Base-by-base conservation (phyloP, 2,888 invertebrate genomes). In the Rutpela maculata region DNA sequence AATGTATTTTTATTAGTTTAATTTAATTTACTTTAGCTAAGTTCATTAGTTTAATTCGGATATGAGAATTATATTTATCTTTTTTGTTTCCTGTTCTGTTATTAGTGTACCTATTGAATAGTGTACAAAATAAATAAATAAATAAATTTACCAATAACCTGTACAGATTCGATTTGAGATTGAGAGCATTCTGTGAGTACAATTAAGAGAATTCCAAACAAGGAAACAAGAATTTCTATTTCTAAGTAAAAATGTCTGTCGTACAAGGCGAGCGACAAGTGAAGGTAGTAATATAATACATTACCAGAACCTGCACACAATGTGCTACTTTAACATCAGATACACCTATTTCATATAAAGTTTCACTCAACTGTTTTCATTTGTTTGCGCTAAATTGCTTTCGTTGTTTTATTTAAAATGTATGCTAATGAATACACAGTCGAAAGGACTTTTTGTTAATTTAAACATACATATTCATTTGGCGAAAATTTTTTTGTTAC, bases 231-330 rank as follows among this genome's bases (percentile, higher is more conserved):
- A n/a, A 50, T 50, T 59, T 59, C 59, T 59, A 55, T 26, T 55
- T 55, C 31, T 67, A 67, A 67, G 56, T 67, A 26, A 67, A 67
- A 67, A 67, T 67, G 19, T 22, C 38, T 67, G 56, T 66, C 15
- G 17, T 17, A 15, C 35, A 65, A 65, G 18, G 65, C 19, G 12
- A 19, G 15, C 12, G 19, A 12, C 66, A 50, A 66, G 66, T 55
- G 38, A 55, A 67, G 50, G 67, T 66, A 66, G 19, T 6, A 12
- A 50, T n/a, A 50, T 66, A 50, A 43, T 11, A 18, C 15, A 18
- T 12, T 17, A 22, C 17, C 17, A 55, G 15, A 55, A 43, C 18
- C 18, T 50, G n/a, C 22, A 26, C 22, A 26, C 35, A 18, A 6
- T 38, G 65, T 43, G 22, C 67, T 56, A 67, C 55, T 67, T 67